phyloP scores from a whole-genome alignment of 2,888 invertebrate genomes.

The Chrysolina americana region DNA sequence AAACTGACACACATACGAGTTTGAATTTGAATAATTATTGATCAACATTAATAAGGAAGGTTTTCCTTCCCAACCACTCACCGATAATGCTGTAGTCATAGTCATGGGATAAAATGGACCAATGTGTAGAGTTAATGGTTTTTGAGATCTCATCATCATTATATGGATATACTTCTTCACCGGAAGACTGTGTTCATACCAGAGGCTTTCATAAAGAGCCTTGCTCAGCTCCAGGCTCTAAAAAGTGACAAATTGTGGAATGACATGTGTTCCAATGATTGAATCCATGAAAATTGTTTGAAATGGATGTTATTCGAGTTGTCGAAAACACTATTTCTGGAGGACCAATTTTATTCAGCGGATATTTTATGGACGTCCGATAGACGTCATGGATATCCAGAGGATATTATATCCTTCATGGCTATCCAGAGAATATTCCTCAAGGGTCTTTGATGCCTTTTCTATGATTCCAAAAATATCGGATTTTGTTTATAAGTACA shows the following conservation, averaged over 20 bases:
- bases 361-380: no score
- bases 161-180: conserved; percentile 43
- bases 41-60: not conserved
- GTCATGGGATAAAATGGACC: conserved; percentile 58
- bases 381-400: no score
- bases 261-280: not conserved
- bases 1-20: no score
- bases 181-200: conserved; percentile 34
- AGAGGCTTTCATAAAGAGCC: conserved; percentile 43
- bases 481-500: no score
- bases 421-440: no score
- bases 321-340: no score
- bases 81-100: conserved; percentile 41
- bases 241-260: conserved; percentile 26
- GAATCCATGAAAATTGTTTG: no score
- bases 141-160: conserved; percentile 54
- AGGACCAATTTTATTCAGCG: no score
- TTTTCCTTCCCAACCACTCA: not conserved
- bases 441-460: no score
- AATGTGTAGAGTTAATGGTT: conserved; percentile 51
- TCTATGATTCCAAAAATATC: no score
- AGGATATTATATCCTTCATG: no score
- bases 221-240: conserved; percentile 49
- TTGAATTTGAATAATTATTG: not conserved
- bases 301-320: no score